Evolutionary conservation across 2,888 invertebrate species (phyloP).

Genomic region (Endotricha flammealis): DNA sequence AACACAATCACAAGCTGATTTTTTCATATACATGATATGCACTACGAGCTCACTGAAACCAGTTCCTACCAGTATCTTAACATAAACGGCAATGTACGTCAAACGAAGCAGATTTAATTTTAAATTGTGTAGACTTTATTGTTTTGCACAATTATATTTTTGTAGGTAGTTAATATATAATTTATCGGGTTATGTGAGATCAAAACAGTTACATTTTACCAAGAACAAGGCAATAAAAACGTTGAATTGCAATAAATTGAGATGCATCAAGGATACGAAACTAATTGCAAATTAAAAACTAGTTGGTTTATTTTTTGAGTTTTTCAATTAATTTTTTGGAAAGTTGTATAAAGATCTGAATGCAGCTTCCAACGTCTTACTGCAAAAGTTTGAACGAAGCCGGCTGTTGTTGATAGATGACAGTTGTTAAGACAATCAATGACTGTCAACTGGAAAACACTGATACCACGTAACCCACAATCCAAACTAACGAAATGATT

Average conservation of each 20-base stretch:
- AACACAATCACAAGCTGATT: not conserved
- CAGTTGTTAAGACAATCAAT: too few species aligned
- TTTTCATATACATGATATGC: not conserved
- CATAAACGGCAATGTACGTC: not conserved
- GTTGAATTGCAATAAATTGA: not conserved
- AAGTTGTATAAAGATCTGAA: too few species aligned
- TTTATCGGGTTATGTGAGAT: constrained; percentile 5
- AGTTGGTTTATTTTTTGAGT: too few species aligned
- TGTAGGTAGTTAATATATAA: constrained; percentile 7
- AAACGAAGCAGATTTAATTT: not conserved
- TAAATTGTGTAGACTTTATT: not conserved
- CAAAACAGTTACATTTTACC: constrained; percentile 7
- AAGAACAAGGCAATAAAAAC: constrained; percentile 2
- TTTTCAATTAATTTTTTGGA: too few species aligned
- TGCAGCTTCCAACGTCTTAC: too few species aligned
- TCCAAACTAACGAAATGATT: too few species aligned
- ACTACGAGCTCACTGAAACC: not conserved
- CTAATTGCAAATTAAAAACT: not conserved
- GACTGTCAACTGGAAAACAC: too few species aligned
- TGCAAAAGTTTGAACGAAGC: too few species aligned
- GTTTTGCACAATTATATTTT: constrained; percentile 10
- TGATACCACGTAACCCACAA: too few species aligned
- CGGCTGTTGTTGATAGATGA: too few species aligned
- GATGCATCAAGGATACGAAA: not conserved
- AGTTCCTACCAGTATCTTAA: not conserved